phyloP scores from a whole-genome alignment of 2,888 invertebrate species.

The Reticulitermes lucifugus region DNA sequence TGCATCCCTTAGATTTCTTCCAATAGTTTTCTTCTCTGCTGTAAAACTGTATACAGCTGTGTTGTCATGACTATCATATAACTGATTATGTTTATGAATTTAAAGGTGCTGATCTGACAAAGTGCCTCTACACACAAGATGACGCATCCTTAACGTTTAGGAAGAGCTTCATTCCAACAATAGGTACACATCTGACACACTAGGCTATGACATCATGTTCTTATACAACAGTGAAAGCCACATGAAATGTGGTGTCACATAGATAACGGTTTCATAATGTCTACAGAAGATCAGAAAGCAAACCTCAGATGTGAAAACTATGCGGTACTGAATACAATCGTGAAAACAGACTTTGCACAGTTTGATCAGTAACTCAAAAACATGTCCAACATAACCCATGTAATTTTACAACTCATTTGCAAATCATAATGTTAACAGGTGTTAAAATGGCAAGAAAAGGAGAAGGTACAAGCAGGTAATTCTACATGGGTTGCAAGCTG shows the following conservation, averaged over 20 bases:
- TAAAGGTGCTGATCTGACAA: background rate
- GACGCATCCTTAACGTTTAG: background rate
- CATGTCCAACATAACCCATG: background rate
- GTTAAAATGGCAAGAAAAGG: background rate
- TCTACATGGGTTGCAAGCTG: conserved; percentile 23
- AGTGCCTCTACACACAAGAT: background rate
- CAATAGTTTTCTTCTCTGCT: background rate
- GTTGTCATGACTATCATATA: background rate
- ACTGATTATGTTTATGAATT: background rate
- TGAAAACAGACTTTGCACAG: background rate
- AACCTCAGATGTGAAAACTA: background rate
- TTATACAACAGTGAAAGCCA: background rate
- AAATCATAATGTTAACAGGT: too few relatives aligned
- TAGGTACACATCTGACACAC: background rate
- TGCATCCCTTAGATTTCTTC: too few relatives aligned
- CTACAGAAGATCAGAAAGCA: background rate
- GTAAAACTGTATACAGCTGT: background rate
- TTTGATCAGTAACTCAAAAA: background rate
- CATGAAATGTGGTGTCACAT: background rate
- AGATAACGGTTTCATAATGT: too few relatives aligned
- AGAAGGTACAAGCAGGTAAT: background rate
- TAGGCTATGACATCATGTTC: background rate
- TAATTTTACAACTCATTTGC: too few relatives aligned
- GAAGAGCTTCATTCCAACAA: background rate
- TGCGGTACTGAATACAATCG: background rate